Evolutionary conservation across 2,797 vertebrate genomes (phyloP).

Genomic region (Spondyliosoma cantharus): DNA sequence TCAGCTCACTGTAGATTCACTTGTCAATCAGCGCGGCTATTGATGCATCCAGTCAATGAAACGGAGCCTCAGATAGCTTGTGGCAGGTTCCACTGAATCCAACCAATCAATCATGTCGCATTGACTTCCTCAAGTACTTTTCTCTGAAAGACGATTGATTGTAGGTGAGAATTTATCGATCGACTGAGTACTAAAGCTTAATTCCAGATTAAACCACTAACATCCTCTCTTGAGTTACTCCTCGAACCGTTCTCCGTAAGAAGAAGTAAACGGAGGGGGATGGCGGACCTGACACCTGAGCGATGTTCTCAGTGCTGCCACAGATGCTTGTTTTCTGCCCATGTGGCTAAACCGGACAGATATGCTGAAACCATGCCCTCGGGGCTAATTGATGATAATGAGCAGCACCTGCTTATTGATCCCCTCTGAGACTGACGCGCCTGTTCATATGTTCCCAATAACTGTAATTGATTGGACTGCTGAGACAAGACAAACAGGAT

Average conservation of each 20-base stretch:
- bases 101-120: constrained; percentile 41
- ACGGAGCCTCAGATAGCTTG: constrained; percentile 12
- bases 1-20: constrained; percentile 16
- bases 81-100: constrained; percentile 41
- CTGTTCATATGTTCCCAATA: constrained; percentile 64
- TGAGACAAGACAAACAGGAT: constrained; percentile 55
- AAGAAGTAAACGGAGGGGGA: constrained; percentile 1
- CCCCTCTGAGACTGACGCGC: constrained; percentile 39
- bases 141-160: constrained; percentile 45
- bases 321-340: constrained; percentile 33
- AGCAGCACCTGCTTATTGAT: constrained; percentile 67
- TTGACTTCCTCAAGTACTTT: constrained; percentile 37
- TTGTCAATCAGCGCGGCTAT: constrained; percentile 54
- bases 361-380: constrained; percentile 28
- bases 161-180: constrained; percentile 46
- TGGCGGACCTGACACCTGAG: constrained; percentile 20
- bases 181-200: constrained; percentile 39
- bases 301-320: background rate
- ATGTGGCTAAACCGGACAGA: constrained; percentile 26
- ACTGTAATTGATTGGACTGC: constrained; percentile 60
- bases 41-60: constrained; percentile 41
- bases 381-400: constrained; percentile 64
- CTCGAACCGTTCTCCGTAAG: constrained; percentile 33
- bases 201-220: constrained; percentile 63
- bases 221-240: constrained; percentile 36